These are phyloP conservation scores for Amblyjoppa fuscipennis DNA, from an alignment of 2,888 invertebrate species.

Conservation along the genomic window DNA sequence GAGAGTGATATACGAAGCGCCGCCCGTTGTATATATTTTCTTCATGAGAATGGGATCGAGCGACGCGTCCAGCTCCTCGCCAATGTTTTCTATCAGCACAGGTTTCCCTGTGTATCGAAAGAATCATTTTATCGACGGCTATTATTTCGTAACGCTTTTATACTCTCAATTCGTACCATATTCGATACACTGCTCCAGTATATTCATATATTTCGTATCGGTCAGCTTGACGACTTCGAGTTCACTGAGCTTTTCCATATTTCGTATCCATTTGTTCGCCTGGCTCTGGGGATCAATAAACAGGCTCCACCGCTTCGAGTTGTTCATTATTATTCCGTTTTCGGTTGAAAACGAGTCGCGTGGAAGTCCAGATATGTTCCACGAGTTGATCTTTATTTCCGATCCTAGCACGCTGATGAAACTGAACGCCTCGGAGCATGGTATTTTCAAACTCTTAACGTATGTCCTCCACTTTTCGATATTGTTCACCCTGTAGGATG, in stretches of 20 bases:
- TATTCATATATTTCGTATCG: conserved; percentile 91
- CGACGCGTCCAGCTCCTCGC: conserved; percentile 92
- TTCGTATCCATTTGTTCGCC: conserved; percentile 94
- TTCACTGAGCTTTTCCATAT: conserved; percentile 91
- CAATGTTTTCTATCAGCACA: conserved; percentile 91
- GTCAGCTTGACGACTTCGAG: conserved; percentile 91
- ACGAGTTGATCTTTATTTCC: conserved; percentile 94
- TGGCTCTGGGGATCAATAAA: conserved; percentile 95
- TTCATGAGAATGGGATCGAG: conserved; percentile 92
- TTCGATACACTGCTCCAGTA: conserved; percentile 91
- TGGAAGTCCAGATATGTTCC: conserved; percentile 94
- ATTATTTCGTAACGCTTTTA: neutral
- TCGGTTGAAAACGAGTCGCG: conserved; percentile 93
- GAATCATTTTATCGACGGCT: neutral
- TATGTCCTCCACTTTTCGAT: conserved; percentile 91
- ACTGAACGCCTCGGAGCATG: conserved; percentile 91
- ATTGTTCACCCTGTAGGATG: conserved; percentile 88
- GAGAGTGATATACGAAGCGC: conserved; percentile 91
- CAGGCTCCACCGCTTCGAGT: conserved; percentile 92
- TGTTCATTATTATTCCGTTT: conserved; percentile 94
- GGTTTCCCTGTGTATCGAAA: conserved; percentile 87
- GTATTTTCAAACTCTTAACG: conserved; percentile 90
- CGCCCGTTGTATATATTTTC: conserved; percentile 91
- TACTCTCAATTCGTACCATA: conserved; percentile 85
- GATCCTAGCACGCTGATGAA: conserved; percentile 92